phyloP scores from a whole-genome alignment of 2,797 vertebrate genomes.

The Falco biarmicus region DNA sequence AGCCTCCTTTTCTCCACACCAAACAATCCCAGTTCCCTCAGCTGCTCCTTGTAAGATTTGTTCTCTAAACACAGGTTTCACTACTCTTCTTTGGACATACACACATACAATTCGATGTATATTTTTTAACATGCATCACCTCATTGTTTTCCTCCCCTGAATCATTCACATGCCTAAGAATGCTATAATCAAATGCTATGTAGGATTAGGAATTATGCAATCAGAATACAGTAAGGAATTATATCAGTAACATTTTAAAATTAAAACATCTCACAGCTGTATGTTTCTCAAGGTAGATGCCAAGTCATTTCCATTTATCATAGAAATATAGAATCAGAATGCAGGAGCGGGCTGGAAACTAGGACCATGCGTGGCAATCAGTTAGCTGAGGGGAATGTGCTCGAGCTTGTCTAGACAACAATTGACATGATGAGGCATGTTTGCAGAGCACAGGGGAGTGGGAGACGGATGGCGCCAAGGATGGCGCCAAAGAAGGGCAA shows the following conservation, averaged over 20 bases:
- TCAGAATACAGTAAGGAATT: neutral
- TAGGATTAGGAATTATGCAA: neutral
- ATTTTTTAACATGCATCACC: neutral
- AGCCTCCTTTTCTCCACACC: neutral
- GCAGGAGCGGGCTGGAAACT: too few relatives aligned
- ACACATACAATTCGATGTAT: neutral
- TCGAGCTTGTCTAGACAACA: too few relatives aligned
- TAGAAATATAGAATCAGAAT: neutral
- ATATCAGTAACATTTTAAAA: neutral
- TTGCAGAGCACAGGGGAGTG: too few relatives aligned
- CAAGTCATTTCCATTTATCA: neutral
- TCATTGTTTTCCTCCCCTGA: neutral
- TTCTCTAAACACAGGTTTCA: neutral
- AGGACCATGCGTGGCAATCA: too few relatives aligned
- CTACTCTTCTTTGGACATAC: neutral
- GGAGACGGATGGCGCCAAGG: too few relatives aligned
- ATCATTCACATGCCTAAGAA: neutral
- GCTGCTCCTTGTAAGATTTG: neutral
- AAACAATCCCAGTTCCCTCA: neutral
- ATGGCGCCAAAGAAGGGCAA: too few relatives aligned
- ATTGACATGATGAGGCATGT: too few relatives aligned
- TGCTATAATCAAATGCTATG: neutral
- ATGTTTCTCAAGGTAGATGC: neutral
- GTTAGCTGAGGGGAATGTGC: too few relatives aligned
- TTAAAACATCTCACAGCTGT: neutral